These are phyloP conservation scores for Zingel zingel DNA, from an alignment of 2,113 vertebrate genomes.

Conservation along the genomic window DNA sequence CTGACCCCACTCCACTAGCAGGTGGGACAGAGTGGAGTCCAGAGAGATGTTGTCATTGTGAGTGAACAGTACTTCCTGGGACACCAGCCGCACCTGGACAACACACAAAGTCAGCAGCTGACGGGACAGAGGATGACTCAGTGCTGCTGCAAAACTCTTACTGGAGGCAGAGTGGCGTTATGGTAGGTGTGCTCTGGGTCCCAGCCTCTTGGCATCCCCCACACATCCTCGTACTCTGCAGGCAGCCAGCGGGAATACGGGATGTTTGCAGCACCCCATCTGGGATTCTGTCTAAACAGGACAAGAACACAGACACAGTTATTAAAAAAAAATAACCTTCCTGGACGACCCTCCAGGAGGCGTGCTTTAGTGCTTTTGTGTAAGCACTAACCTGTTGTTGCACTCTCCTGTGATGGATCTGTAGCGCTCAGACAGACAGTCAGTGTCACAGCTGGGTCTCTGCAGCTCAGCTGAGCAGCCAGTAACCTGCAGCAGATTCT, in stretches of 20 bases:
- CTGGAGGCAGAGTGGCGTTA: constrained; percentile 82
- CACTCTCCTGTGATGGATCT: constrained; percentile 84
- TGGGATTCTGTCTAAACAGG: constrained; percentile 76
- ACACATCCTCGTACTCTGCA: constrained; percentile 84
- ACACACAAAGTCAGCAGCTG: not conserved
- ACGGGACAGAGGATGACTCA: not conserved
- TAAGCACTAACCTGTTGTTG: constrained; percentile 83
- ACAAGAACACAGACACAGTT: not conserved
- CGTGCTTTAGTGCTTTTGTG: too few species aligned
- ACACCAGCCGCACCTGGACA: constrained; percentile 83
- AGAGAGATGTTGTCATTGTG: constrained; percentile 84
- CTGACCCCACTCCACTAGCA: constrained; percentile 88
- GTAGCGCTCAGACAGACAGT: constrained; percentile 84
- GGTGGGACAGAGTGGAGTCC: constrained; percentile 82
- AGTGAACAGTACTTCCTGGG: constrained; percentile 84
- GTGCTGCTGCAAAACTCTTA: constrained; percentile 60
- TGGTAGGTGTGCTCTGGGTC: constrained; percentile 78
- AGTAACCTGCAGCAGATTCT: constrained; percentile 78
- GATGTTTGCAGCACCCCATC: constrained; percentile 84
- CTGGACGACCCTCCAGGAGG: too few species aligned
- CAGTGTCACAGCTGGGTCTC: constrained; percentile 71
- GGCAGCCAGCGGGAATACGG: constrained; percentile 85
- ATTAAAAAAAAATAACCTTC: not conserved
- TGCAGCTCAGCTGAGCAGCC: constrained; percentile 81
- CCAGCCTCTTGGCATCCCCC: constrained; percentile 83